Base-by-base conservation (phyloP, 2,888 invertebrate genomes). In the Anthrax anthrax region DNA sequence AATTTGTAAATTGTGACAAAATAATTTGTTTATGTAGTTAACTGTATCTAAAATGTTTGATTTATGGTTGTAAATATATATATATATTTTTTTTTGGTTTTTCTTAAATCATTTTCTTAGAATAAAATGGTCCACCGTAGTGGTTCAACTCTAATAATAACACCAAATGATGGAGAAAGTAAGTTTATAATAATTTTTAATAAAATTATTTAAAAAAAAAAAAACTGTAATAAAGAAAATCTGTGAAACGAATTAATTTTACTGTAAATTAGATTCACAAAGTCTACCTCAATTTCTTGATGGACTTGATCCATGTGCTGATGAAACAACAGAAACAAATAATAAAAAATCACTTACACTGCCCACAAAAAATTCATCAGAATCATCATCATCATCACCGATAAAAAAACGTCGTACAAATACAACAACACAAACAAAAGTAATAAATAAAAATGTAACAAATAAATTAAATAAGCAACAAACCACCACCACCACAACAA, bases 71-170 rank as follows among this genome's bases (percentile, higher is more conserved):
- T n/a, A n/a, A n/a, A n/a, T n/a, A n/a, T n/a, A n/a, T n/a, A n/a
- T n/a, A n/a, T n/a, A n/a, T n/a, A n/a, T n/a, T n/a, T n/a, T n/a
- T n/a, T n/a, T n/a, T n/a, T n/a, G n/a, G n/a, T n/a, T n/a, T n/a
- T n/a, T n/a, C n/a, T n/a, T n/a, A n/a, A n/a, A n/a, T n/a, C n/a
- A n/a, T n/a, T n/a, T n/a, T n/a, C 52, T 32, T 48, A 56, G 56
- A 51, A 49, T 56, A 57, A 57, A 56, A 57, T 57, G 56, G 56
- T 57, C 50, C 55, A 57, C 52, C 56, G 56, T 47, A 53, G 55
- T 50, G 52, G 52, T 50, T 50, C 54, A 53, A 43, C 48, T 39
- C 44, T 50, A 34, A 40, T 40, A 34, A 19, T 46, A 42, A 6
- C 43, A 19, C 17, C 45, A 45, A 40, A 43, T 43, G 43, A 45